Evolutionary conservation across 2,888 invertebrate genomes (phyloP).

Genomic region (Heteromyza rotundicornis): DNA sequence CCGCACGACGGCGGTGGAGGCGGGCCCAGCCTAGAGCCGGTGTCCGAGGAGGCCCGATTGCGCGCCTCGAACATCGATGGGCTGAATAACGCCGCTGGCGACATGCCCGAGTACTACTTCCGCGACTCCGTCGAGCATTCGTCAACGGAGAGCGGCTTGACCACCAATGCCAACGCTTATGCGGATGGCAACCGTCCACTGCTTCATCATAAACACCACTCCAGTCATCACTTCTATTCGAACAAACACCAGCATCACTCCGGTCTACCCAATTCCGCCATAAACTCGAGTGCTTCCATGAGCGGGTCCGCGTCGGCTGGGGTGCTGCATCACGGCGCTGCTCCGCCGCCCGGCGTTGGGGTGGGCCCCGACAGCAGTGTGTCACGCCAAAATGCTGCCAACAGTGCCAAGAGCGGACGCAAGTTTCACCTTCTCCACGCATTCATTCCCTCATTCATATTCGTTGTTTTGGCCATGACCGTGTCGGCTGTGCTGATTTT

Average conservation of each 20-base stretch:
- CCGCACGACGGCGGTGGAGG: constrained; percentile 46
- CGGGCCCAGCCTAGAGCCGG: constrained; percentile 67
- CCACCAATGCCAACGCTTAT: constrained; percentile 47
- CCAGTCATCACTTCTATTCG: constrained; percentile 45
- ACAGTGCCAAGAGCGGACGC: constrained; percentile 59
- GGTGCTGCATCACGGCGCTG: not conserved
- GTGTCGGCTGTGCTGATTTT: constrained; percentile 74
- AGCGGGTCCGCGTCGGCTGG: constrained; percentile 26
- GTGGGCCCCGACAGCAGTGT: constrained; percentile 16
- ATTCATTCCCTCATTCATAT: constrained; percentile 78
- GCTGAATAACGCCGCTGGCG: constrained; percentile 40
- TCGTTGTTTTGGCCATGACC: constrained; percentile 74
- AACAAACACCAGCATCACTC: constrained; percentile 44
- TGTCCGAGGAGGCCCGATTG: constrained; percentile 69
- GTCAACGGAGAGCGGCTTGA: constrained; percentile 77
- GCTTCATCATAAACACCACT: constrained; percentile 40
- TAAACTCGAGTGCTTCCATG: constrained; percentile 45
- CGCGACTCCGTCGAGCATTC: constrained; percentile 81
- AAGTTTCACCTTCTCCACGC: constrained; percentile 73
- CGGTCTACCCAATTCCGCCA: constrained; percentile 44
- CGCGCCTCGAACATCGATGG: constrained; percentile 55
- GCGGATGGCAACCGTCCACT: constrained; percentile 37
- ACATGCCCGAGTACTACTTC: constrained; percentile 71
- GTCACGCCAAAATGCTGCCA: constrained; percentile 42
- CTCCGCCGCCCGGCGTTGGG: constrained; percentile 23